Base-by-base conservation (phyloP, 2,797 vertebrate species). In the Falco biarmicus region DNA sequence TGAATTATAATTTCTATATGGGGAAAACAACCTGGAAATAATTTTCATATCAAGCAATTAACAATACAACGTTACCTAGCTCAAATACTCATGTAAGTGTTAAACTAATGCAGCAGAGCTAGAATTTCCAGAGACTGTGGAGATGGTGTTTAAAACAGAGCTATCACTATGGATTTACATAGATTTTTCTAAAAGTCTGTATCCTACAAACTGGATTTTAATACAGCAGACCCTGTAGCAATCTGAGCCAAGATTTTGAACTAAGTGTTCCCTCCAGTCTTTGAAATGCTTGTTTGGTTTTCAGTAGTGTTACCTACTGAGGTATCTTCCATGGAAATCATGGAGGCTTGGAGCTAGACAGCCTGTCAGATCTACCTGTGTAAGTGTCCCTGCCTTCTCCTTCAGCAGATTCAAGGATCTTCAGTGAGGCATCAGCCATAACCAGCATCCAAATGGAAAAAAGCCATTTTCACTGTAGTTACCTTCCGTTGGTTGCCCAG, bases 1-100 rank as follows among this genome's bases (percentile, higher is more conserved):
- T 51, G 39, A 68, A 66, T 68, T 59, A 56, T 5, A 51, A 45
- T 47, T 71, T 61, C 29, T 78, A 1, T 26, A 53, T 9, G 17
- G 28, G 57, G 74, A 93, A 87, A 88, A 89, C 64, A 60, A 48
- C 13, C 7, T 22, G n/a, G 54, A 84, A 95, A 90, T 48, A 84
- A 79, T 80, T 61, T 93, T 37, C 15, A 79, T 51, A 84, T 92
- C 8, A 90, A 93, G 79, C 12, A 84, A 50, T 64, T 96, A 93
- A 83, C 32, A 84, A 45, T 56, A 56, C 45, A 76, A 37, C 3
- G 1, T 34, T 60, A 11, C 10, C 32, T 78, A 61, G 37, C 21
- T 69, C 51, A 15, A 43, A 88, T 48, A 26, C 21, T 78, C 43
- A 16, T 7, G 32, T n/a, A 76, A 51, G 7, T 82, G 20, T 70